Base-by-base conservation (phyloP, 2,888 invertebrate genomes). In the Troides aeacus region DNA sequence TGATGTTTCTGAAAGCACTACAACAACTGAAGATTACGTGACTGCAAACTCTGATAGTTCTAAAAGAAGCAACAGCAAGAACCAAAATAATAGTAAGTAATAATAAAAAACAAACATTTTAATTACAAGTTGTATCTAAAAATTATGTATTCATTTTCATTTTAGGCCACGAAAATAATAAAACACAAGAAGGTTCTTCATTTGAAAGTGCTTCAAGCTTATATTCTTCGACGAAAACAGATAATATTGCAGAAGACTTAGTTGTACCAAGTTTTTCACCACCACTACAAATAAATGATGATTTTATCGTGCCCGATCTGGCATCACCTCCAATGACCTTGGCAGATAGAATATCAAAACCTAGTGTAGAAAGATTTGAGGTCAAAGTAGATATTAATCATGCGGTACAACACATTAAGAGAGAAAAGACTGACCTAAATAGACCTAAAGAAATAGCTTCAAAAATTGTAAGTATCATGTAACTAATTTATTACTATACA, bases 1-100 rank as follows among this genome's bases (percentile, higher is more conserved):
- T 53, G 97, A 97, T 82, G 93, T 97, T 66, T 97, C 97, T n/a
- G 97, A 97, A 90, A 97, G 97, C 79, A 97, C 97, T 72, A 96
- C 96, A 58, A 95, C 95, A 24, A 96, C 96, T 62, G 97, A 97
- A 86, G 97, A 97, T 87, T 97, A 97, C 85, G 95, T 97, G 75
- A 97, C 97, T 77, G 97, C 97, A 83, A 97, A 95, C 85, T 94
- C 95, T 68, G 95, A 96, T 81, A 96, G 94, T 80, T 96, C 95
- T 23, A 94, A 95, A 80, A 94, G 93, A 84, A 94, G 94, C 79
- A 93, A 91, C 74, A 81, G 88, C 77, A 92, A 87, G 78, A 87
- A 87, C 78, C 88, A 86, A 75, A 89, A 85, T 75, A 88, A 90
- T 74, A 86, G 92, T 93, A 84, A 87, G 87, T 85, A 74, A 58